phyloP scores from a whole-genome alignment of 2,113 vertebrate species.

The Puntigrus tetrazona region DNA sequence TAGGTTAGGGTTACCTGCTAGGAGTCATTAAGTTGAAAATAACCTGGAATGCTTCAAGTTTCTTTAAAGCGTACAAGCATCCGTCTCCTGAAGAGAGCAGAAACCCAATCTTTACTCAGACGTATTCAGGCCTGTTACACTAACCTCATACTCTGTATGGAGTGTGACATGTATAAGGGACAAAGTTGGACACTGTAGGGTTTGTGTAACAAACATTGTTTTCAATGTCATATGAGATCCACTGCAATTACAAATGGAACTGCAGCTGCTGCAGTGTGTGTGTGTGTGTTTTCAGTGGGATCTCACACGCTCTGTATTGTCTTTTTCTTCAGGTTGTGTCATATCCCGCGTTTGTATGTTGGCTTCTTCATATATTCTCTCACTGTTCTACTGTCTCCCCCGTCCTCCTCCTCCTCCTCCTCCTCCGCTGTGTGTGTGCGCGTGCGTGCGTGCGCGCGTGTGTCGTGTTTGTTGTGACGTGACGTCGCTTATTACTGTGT shows the following conservation, averaged over 20 bases:
- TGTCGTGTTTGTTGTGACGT: conserved; percentile 66
- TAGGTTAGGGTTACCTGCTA: not conserved
- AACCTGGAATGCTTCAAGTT: not conserved
- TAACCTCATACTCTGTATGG: not conserved
- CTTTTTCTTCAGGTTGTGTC: conserved; percentile 83
- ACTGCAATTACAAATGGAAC: conserved; percentile 28
- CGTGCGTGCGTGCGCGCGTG: conserved; percentile 48
- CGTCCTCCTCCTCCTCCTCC: conserved; percentile 63
- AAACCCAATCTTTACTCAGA: conserved; percentile 21
- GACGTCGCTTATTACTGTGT: conserved; percentile 52
- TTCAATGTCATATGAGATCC: conserved; percentile 13
- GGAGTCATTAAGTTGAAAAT: not conserved
- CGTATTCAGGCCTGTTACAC: conserved; percentile 8
- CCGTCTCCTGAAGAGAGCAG: not conserved
- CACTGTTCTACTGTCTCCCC: conserved; percentile 72
- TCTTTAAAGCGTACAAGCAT: not conserved
- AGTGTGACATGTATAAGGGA: conserved; percentile 32
- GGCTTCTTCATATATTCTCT: conserved; percentile 79
- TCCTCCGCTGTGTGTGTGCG: conserved; percentile 59
- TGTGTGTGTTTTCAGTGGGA: conserved; percentile 64
- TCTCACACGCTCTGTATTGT: conserved; percentile 80
- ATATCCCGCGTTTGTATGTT: conserved; percentile 84
- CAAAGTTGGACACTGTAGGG: conserved; percentile 29
- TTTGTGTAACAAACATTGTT: conserved; percentile 23
- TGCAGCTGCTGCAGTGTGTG: conserved; percentile 30